These are phyloP conservation scores for Andricus grossulariae DNA, from an alignment of 1,140 invertebrate species.

Conservation along the genomic window DNA sequence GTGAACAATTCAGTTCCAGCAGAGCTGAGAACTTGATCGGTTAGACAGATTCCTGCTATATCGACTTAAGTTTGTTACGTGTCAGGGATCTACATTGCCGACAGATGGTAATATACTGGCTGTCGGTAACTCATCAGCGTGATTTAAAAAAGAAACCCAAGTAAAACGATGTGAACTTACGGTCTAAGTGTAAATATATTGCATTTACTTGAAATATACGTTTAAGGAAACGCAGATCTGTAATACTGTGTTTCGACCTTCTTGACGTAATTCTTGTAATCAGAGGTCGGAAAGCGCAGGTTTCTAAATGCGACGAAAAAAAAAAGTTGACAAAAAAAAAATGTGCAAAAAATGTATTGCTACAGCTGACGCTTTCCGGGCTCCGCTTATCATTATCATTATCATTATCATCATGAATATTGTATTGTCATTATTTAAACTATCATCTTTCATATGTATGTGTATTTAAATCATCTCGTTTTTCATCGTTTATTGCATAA, in stretches of 20 bases:
- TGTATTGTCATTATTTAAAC: conserved; percentile 50
- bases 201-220: conserved; percentile 52
- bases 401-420: conserved; percentile 54
- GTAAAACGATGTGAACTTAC: conserved; percentile 6
- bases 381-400: conserved; percentile 55
- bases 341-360: neutral
- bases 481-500: conserved; percentile 58
- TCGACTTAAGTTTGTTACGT: too few relatives aligned
- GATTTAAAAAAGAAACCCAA: neutral
- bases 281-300: conserved; percentile 45
- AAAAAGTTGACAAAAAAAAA: conserved; percentile 6
- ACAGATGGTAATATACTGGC: too few relatives aligned
- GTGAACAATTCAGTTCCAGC: too few relatives aligned
- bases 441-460: conserved; percentile 48
- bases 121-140: too few relatives aligned
- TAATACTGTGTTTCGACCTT: conserved; percentile 54
- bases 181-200: conserved; percentile 40
- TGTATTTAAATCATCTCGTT: conserved; percentile 57
- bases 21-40: too few relatives aligned
- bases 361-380: neutral
- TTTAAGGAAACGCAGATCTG: conserved; percentile 57
- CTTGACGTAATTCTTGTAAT: conserved; percentile 60
- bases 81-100: too few relatives aligned
- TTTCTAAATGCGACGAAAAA: neutral
- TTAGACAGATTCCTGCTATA: too few relatives aligned